Percentiles rank a stretch among this genome's conserved stretches.
Evolutionary conservation across 2,797 vertebrate species (phyloP).

Genomic region (Muscicapa comitata): DNA sequence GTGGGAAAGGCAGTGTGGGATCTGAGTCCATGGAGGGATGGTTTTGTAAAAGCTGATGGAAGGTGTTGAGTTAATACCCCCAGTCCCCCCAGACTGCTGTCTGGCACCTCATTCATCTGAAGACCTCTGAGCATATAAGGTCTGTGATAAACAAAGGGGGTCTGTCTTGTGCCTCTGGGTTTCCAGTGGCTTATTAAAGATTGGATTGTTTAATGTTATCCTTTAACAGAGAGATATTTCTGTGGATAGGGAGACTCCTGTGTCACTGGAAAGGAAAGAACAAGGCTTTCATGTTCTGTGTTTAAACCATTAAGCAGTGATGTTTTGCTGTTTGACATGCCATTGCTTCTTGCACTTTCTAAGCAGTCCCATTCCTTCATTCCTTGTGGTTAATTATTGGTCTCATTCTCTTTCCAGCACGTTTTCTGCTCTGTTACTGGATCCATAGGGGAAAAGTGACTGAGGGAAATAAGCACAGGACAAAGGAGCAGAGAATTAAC

Average conservation of each 20-base stretch:
- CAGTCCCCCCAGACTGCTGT: conserved; percentile 28
- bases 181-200: conserved; percentile 56
- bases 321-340: conserved; percentile 69
- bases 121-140: conserved; percentile 33
- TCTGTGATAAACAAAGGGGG: conserved; percentile 48
- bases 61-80: conserved; percentile 36
- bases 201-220: conserved; percentile 48
- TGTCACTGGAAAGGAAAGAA: conserved; percentile 1
- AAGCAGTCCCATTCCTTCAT: conserved; percentile 70
- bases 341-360: conserved; percentile 55
- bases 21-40: background rate
- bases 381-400: conserved; percentile 71
- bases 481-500: conserved; percentile 79
- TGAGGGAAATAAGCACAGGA: conserved; percentile 70
- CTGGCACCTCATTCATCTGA: conserved; percentile 62
- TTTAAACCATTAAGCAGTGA: conserved; percentile 37
- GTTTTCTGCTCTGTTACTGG: conserved; percentile 66
- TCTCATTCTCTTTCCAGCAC: conserved; percentile 45
- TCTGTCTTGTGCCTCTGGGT: conserved; percentile 37
- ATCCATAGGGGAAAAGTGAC: conserved; percentile 59
- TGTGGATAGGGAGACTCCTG: background rate
- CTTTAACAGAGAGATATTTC: conserved; percentile 31
- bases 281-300: conserved; percentile 29
- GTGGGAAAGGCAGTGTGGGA: background rate
- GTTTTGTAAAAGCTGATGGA: conserved; percentile 16